Conservation (phyloP, 2,113 vertebrate species). For the Ondatra zibethicus region DNA sequence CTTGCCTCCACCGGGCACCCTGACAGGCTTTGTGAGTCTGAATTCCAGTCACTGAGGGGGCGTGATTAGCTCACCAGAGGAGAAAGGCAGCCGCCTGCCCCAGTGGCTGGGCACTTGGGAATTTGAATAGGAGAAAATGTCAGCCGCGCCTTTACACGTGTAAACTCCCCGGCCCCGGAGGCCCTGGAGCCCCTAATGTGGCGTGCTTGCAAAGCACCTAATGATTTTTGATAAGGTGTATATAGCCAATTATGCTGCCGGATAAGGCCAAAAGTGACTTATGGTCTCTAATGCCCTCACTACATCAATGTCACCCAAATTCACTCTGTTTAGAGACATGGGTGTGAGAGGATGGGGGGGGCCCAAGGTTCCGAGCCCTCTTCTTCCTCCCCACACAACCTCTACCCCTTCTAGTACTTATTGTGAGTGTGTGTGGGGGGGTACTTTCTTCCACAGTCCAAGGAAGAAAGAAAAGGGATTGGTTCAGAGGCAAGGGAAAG, state of each 20-base stretch:
- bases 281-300: constrained; percentile 89
- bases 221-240: constrained; percentile 87
- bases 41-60: constrained; percentile 31
- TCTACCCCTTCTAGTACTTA: background rate
- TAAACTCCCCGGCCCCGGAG: constrained; percentile 65
- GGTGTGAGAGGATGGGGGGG: constrained; percentile 25
- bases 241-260: constrained; percentile 84
- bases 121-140: constrained; percentile 86
- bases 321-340: constrained; percentile 68
- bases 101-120: constrained; percentile 74
- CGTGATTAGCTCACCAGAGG: background rate
- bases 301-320: constrained; percentile 89
- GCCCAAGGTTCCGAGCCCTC: constrained; percentile 18
- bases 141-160: constrained; percentile 83
- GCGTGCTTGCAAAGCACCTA: constrained; percentile 82
- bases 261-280: constrained; percentile 87
- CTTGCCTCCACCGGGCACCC: background rate
- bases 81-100: constrained; percentile 59
- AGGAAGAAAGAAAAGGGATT: constrained; percentile 27
- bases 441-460: background rate
- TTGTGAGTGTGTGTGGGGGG: background rate
- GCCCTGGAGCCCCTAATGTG: constrained; percentile 65
- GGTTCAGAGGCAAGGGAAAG: background rate
- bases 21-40: constrained; percentile 64
- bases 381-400: no score